phyloP scores from a whole-genome alignment of 2,113 vertebrate species.

The Notothenia coriiceps region DNA sequence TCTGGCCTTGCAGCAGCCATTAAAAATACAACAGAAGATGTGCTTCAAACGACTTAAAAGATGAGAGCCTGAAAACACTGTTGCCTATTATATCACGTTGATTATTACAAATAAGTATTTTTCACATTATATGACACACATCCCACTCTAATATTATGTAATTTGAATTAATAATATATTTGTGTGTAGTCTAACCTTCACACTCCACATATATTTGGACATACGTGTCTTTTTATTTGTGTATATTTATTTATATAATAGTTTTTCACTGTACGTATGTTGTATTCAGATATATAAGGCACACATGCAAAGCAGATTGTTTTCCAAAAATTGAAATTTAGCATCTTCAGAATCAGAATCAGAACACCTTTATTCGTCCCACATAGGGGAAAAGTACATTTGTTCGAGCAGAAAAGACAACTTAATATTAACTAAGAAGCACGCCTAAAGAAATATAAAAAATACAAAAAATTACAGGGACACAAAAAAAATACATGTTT shows the following conservation, averaged over 20 bases:
- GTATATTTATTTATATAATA: not conserved
- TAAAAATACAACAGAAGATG: constrained; percentile 74
- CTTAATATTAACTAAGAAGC: too few relatives aligned
- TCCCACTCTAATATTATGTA: too few relatives aligned
- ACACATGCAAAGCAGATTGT: not conserved
- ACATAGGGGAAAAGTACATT: too few relatives aligned
- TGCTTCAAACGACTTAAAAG: constrained; percentile 71
- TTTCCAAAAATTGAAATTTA: not conserved
- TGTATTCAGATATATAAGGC: not conserved
- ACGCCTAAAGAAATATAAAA: too few relatives aligned
- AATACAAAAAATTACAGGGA: too few relatives aligned
- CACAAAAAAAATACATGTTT: not conserved
- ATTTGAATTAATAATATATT: too few relatives aligned
- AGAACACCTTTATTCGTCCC: too few relatives aligned
- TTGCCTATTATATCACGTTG: constrained; percentile 44
- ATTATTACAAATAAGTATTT: constrained; percentile 56
- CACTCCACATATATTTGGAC: too few relatives aligned
- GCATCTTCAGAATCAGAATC: not conserved
- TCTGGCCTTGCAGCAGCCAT: constrained; percentile 61
- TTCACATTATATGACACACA: not conserved
- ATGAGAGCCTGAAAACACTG: constrained; percentile 39
- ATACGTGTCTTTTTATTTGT: too few relatives aligned
- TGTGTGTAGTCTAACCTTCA: too few relatives aligned
- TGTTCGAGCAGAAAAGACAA: too few relatives aligned
- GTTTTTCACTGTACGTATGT: not conserved